A percentile compares a stretch with the other conserved stretches of the same genome.
phyloP scores from a whole-genome alignment of 2,113 vertebrate species.

The Ceyx cyanopectus region DNA sequence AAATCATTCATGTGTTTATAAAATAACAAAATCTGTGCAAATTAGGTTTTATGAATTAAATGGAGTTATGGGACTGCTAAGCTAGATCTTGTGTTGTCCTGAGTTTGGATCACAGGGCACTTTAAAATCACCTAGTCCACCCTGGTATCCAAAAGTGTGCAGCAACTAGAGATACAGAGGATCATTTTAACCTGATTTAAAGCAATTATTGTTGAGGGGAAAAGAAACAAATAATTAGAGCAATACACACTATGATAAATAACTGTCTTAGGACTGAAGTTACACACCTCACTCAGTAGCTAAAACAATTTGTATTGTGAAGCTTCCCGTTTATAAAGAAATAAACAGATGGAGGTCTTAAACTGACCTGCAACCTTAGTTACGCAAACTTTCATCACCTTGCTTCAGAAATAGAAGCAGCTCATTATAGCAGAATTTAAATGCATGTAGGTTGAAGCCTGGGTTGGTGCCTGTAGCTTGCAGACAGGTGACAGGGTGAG shows the following conservation, averaged over 20 bases:
- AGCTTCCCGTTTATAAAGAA: background rate
- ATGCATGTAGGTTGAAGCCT: background rate
- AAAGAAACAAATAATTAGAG: background rate
- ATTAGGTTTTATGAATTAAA: background rate
- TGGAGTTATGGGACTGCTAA: background rate
- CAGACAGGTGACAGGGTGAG: background rate
- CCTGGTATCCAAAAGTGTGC: background rate
- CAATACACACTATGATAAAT: background rate
- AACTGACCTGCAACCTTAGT: background rate
- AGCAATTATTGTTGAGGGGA: background rate
- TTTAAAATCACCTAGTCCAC: background rate
- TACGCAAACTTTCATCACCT: background rate
- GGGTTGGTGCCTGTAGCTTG: background rate
- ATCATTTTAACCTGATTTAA: background rate
- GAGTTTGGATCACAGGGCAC: background rate
- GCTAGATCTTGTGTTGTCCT: background rate
- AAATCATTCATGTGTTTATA: background rate
- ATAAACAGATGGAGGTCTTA: background rate
- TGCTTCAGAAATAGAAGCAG: background rate
- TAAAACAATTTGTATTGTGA: background rate
- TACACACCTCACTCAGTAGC: background rate
- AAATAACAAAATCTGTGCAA: background rate
- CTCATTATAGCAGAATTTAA: background rate
- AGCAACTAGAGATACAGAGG: background rate
- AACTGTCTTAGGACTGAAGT: background rate